These are phyloP conservation scores for Artemisiospiza belli DNA, from an alignment of 2,113 vertebrate genomes.

Conservation along the genomic window DNA sequence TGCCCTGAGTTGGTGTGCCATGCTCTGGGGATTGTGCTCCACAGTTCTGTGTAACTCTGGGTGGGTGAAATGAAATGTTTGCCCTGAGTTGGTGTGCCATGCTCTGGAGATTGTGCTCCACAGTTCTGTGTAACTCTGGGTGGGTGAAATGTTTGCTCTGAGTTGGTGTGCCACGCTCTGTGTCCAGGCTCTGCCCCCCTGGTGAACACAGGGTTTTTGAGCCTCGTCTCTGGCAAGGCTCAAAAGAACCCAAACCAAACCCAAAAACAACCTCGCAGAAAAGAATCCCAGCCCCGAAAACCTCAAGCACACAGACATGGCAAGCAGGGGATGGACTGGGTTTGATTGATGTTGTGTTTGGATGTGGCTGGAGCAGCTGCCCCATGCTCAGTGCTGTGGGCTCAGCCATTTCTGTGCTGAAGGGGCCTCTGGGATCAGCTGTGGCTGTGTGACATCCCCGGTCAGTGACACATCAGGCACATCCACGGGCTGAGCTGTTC, in stretches of 20 bases:
- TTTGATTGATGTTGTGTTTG: background rate
- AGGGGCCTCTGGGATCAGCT: background rate
- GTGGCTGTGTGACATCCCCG: background rate
- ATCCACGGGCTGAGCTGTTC: background rate
- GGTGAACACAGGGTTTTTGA: rapidly evolving
- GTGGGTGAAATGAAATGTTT: background rate
- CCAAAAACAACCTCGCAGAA: background rate
- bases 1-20: no score
- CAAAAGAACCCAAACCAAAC: background rate
- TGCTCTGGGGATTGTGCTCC: background rate
- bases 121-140: no score
- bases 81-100: no score
- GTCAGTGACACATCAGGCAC: background rate
- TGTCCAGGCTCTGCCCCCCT: background rate
- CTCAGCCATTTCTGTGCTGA: background rate
- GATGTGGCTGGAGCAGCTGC: background rate
- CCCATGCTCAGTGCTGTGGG: background rate
- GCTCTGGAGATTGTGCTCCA: no score
- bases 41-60: background rate
- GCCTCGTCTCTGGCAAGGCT: background rate
- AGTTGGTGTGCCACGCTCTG: background rate
- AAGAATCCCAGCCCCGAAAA: background rate
- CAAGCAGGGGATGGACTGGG: background rate
- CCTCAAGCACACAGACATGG: background rate
- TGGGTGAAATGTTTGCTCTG: background rate